Base-by-base conservation (phyloP, 2,113 vertebrate species). In the Sylvia atricapilla region DNA sequence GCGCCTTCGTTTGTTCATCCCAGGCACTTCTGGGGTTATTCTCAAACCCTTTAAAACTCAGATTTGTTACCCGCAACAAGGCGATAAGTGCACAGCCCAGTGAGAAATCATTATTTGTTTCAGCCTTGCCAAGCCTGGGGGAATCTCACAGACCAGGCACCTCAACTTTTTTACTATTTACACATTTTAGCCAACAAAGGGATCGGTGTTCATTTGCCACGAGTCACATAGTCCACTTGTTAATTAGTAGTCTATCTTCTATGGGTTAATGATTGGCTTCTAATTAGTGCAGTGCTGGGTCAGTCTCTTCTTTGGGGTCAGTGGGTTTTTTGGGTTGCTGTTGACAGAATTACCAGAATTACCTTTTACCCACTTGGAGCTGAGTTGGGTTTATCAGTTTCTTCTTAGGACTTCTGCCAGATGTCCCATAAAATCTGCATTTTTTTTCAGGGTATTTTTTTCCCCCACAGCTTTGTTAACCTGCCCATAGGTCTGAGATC, bases 21-120 rank as follows among this genome's bases (percentile, higher is more conserved):
- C 78, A 2, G 16, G 4, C 1, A 27, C 2, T 16, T 67, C 12
- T 5, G 39, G 30, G 30, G 62, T 22, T 15, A 16, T 41, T 31
- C 8, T 31, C 8, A 2, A 4, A 8, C 10, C 47, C 12, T 27
- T 15, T 15, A 43, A 53, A 83, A 76, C 31, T 55, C 21, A 15
- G 9, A 43, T 69, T 67, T 55, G 17, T 49, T 8, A 8, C 47
- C 46, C 4, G 33, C 69, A 14, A 5, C 23, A 46, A 21, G 44
- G 77, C 0, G 1, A 11, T 3, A 50, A 27, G 6, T 22, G 37
- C 37, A 5, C 15, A 0, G 10, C 3, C 7, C 47, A 33, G 50
- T 13, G 16, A 17, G 15, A 59, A 6, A 5, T 4, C 0, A 24
- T 30, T 24, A 25, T 62, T 83, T 55, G 27, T 55, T 47, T 55